Percentiles rank a stretch among this genome's conserved stretches.
Evolutionary conservation across 2,113 vertebrate species (phyloP).

Genomic region (Numenius arquata): DNA sequence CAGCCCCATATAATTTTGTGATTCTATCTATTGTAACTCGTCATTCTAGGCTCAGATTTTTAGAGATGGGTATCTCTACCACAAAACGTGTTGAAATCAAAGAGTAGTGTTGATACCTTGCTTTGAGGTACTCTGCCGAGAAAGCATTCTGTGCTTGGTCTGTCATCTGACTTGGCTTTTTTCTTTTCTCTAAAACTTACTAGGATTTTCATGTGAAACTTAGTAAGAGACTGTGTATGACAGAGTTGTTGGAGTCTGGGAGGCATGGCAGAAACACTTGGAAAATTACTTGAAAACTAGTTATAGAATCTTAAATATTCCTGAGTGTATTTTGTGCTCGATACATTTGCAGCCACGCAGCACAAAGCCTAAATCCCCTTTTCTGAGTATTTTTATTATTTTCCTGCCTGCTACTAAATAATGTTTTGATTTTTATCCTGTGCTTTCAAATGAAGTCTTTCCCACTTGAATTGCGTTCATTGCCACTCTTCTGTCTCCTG

Average conservation of each 20-base stretch:
- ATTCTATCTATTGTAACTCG: neutral
- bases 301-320: neutral
- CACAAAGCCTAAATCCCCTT: neutral
- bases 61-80: neutral
- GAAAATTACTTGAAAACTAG: neutral
- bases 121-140: neutral
- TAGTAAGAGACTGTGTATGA: neutral
- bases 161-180: neutral
- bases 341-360: neutral
- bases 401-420: neutral
- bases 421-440: neutral
- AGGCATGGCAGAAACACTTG: neutral
- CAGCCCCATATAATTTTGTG: no score
- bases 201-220: neutral
- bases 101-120: neutral
- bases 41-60: neutral
- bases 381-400: neutral
- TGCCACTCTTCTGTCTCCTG: neutral
- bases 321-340: neutral
- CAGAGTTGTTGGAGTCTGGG: neutral
- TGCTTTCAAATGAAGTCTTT: neutral
- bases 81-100: neutral
- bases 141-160: neutral
- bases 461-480: neutral
- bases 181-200: neutral